These are phyloP conservation scores for Pomatorhinus ruficollis DNA, from an alignment of 2,113 vertebrate genomes.

Conservation along the genomic window DNA sequence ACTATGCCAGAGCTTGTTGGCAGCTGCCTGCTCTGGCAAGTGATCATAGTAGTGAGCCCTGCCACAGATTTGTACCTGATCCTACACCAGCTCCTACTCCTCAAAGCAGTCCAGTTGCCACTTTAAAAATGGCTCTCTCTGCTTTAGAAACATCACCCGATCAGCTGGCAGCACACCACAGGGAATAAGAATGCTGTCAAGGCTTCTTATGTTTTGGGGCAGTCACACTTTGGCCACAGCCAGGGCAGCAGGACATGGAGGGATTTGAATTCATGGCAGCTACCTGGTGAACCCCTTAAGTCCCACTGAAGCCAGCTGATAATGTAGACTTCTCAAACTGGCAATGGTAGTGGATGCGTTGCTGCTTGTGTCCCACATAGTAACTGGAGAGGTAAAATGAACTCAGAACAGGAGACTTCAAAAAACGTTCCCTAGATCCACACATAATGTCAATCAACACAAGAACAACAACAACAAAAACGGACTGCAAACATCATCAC, in stretches of 20 bases:
- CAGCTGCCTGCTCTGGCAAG: not conserved
- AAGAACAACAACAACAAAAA: not conserved
- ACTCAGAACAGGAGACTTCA: not conserved
- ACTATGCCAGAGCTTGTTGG: not conserved
- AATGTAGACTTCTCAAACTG: accelerated
- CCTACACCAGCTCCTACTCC: not conserved
- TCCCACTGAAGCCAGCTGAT: not conserved
- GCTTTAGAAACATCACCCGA: not conserved
- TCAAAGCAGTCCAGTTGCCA: not conserved
- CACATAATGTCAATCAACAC: not conserved
- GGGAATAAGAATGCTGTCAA: not conserved
- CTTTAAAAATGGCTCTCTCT: not conserved
- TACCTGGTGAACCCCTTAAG: not conserved
- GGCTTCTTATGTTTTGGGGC: not conserved
- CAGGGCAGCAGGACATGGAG: not conserved
- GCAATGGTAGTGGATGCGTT: not conserved
- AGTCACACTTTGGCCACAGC: not conserved
- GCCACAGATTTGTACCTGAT: not conserved
- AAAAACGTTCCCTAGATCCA: not conserved
- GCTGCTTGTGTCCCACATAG: not conserved
- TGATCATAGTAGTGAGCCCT: not conserved
- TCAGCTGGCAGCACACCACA: accelerated
- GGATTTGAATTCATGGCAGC: not conserved
- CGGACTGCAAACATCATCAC: not conserved
- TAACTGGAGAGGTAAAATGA: not conserved